These are phyloP conservation scores for Daphoenositta chrysoptera DNA, from an alignment of 2,113 vertebrate species.

Conservation along the genomic window DNA sequence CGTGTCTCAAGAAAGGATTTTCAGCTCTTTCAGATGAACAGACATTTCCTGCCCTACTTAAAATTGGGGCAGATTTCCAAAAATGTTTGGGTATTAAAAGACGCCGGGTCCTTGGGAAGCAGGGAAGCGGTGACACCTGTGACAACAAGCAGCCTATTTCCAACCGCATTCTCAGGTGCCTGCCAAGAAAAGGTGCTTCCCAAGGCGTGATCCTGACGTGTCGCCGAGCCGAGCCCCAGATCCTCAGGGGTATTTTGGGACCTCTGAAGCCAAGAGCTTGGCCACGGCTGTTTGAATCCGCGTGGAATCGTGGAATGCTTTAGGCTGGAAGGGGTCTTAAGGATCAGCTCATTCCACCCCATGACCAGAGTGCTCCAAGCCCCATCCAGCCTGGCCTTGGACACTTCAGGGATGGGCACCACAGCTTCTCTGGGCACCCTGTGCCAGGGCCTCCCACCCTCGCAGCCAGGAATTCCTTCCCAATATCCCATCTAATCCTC, in stretches of 20 bases:
- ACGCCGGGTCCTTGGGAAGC: not conserved
- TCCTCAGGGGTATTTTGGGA: not conserved
- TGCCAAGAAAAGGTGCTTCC: not conserved
- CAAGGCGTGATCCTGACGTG: not conserved
- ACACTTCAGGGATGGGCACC: not conserved
- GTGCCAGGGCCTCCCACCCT: not conserved
- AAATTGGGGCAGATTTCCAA: conserved; percentile 18
- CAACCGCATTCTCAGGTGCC: fast-evolving
- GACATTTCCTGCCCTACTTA: conserved; percentile 18
- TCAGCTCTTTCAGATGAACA: not conserved
- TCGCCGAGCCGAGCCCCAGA: fast-evolving
- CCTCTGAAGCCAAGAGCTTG: not conserved
- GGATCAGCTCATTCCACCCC: not conserved
- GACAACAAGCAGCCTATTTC: not conserved
- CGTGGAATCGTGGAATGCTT: fast-evolving
- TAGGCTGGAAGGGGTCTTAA: not conserved
- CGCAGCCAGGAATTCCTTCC: not conserved
- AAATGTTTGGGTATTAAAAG: not conserved
- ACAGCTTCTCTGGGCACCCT: not conserved
- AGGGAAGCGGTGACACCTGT: not conserved
- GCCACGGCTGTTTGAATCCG: fast-evolving
- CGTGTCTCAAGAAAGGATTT: not conserved
- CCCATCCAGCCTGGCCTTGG: not conserved
- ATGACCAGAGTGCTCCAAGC: fast-evolving
- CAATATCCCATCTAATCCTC: not conserved